These are phyloP conservation scores for Gymnoscopelus braueri DNA, from an alignment of 2,797 vertebrate genomes.

Conservation along the genomic window DNA sequence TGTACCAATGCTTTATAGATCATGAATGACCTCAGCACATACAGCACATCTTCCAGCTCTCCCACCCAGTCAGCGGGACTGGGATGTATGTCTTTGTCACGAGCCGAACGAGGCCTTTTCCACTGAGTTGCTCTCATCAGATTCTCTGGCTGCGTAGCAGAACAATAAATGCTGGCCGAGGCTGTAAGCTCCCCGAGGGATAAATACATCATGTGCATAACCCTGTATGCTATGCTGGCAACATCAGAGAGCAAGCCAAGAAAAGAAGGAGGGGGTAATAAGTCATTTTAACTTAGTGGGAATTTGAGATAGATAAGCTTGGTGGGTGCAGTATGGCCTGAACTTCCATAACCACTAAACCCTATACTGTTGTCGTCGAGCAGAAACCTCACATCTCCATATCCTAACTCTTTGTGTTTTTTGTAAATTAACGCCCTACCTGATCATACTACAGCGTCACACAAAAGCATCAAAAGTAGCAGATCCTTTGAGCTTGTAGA, in stretches of 20 bases:
- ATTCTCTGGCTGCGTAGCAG: slow-evolving; percentile 7
- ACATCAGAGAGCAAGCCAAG: background rate
- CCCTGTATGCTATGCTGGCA: slow-evolving; percentile 10
- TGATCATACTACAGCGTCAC: no score
- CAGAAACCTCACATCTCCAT: no score
- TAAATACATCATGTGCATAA: background rate
- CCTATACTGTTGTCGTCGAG: no score
- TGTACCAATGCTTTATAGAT: slow-evolving; percentile 11
- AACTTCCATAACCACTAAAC: no score
- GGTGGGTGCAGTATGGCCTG: no score
- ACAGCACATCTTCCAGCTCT: slow-evolving; percentile 32
- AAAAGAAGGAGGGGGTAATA: no score
- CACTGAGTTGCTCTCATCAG: slow-evolving; percentile 5
- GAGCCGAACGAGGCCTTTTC: slow-evolving; percentile 11
- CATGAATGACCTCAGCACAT: slow-evolving; percentile 20
- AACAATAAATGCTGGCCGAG: slow-evolving; percentile 12
- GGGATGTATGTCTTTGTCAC: slow-evolving; percentile 4
- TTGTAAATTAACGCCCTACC: no score
- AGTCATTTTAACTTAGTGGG: no score
- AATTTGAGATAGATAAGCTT: no score
- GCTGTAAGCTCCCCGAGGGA: background rate
- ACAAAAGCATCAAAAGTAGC: no score
- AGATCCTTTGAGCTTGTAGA: background rate
- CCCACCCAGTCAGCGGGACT: slow-evolving; percentile 2
- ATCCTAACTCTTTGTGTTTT: no score